Conservation (phyloP, 2,888 invertebrate species). For the Drosophila nr. medialis region DNA sequence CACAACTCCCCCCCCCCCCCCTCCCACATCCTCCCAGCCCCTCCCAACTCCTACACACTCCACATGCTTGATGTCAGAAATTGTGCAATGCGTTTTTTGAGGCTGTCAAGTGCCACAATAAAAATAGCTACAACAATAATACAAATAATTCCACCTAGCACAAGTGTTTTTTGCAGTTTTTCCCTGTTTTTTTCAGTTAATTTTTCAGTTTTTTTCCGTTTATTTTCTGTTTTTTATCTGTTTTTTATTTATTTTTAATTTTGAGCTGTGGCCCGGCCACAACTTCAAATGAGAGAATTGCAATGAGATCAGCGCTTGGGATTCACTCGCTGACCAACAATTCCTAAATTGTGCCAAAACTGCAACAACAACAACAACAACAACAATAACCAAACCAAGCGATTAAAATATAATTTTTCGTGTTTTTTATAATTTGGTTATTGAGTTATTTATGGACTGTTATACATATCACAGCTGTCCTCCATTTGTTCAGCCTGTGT, state of each 20-base stretch:
- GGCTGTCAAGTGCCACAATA: conserved; percentile 52
- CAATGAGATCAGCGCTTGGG: conserved; percentile 69
- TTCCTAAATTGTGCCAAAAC: conserved; percentile 37
- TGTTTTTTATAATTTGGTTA: conserved; percentile 8
- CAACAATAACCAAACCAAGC: not conserved
- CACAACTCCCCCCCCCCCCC: not conserved
- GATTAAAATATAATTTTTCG: conserved; percentile 39
- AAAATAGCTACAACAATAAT: conserved; percentile 25
- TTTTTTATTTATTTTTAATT: conserved; percentile 7
- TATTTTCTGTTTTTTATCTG: too few species aligned
- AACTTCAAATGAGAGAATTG: conserved; percentile 53
- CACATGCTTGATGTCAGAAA: conserved; percentile 40
- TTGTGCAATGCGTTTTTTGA: conserved; percentile 49
- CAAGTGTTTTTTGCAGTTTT: conserved; percentile 34
- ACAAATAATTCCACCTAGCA: conserved; percentile 37
- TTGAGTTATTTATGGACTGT: conserved; percentile 66
- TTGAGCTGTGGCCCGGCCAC: conserved; percentile 36
- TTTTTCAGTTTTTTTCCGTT: not conserved
- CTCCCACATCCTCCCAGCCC: not conserved
- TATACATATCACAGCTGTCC: conserved; percentile 58
- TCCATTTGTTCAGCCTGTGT: conserved; percentile 10
- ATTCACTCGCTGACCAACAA: conserved; percentile 39
- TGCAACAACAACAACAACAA: conserved; percentile 24
- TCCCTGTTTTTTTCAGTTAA: not conserved
- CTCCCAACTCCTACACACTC: not conserved